Percentiles rank a stretch among this genome's conserved stretches.
Conservation (phyloP, 2,888 invertebrate species). For the Masnerella sp. region DNA sequence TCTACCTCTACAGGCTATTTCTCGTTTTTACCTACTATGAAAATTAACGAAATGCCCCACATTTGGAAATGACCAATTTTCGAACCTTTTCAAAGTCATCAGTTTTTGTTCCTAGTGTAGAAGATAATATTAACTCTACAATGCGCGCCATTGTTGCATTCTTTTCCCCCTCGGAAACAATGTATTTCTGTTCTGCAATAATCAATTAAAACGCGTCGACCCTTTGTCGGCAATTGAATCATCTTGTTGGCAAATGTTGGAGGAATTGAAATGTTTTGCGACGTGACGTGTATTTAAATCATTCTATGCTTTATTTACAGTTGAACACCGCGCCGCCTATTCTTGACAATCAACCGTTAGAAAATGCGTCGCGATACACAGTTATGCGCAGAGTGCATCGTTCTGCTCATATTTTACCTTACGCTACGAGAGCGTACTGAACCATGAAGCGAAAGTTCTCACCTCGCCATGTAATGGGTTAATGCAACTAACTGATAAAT, state of each 20-base stretch:
- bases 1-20: no score
- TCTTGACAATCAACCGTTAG: conserved; percentile 60
- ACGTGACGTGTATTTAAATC: conserved; percentile 42
- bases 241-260: no score
- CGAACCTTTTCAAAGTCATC: no score
- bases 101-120: no score
- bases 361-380: conserved; percentile 60
- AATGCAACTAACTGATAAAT: conserved; percentile 47
- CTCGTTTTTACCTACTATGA: no score
- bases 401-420: conserved; percentile 56
- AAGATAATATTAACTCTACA: conserved; percentile 26
- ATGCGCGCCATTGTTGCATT: conserved; percentile 11
- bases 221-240: neutral
- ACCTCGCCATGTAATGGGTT: conserved; percentile 56
- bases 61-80: no score
- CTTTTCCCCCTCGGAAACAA: neutral
- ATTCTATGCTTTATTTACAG: conserved; percentile 40
- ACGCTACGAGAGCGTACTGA: conserved; percentile 53
- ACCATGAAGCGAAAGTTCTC: conserved; percentile 62
- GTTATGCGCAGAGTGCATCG: conserved; percentile 60
- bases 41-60: no score
- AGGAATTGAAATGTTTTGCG: conserved; percentile 17
- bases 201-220: conserved; percentile 4
- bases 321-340: conserved; percentile 47
- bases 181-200: no score